These are phyloP conservation scores for Diplodus sargus DNA, from an alignment of 2,797 vertebrate genomes.

Conservation along the genomic window DNA sequence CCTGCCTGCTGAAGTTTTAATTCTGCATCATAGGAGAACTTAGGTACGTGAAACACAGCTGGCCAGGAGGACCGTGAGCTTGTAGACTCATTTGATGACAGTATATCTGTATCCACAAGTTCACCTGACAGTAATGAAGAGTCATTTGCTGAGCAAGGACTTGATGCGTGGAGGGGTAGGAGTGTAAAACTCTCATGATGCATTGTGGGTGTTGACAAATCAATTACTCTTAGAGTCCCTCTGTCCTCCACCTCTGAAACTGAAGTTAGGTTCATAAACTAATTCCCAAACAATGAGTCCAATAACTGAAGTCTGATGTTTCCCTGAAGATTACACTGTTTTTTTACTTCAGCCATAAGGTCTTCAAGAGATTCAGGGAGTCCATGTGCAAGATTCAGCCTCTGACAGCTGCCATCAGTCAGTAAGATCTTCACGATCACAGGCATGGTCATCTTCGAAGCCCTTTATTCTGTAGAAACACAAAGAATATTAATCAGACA, in stretches of 20 bases:
- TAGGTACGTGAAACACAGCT: constrained; percentile 29
- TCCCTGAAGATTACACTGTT: too few relatives aligned
- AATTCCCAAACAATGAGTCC: too few relatives aligned
- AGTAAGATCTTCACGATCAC: too few relatives aligned
- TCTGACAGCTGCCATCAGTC: too few relatives aligned
- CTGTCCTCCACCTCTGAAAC: too few relatives aligned
- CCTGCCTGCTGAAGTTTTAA: too few relatives aligned
- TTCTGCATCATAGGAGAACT: too few relatives aligned
- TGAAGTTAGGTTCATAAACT: too few relatives aligned
- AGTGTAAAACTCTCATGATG: too few relatives aligned
- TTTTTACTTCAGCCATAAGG: too few relatives aligned
- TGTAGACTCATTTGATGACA: constrained; percentile 30
- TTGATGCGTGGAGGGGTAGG: too few relatives aligned
- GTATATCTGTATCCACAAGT: constrained; percentile 37
- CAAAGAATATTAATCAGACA: neutral
- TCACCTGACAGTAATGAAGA: constrained; percentile 8
- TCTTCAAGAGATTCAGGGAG: neutral
- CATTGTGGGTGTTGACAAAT: neutral
- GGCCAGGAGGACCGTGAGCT: constrained; percentile 42
- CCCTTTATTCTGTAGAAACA: constrained; percentile 30
- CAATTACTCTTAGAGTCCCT: neutral
- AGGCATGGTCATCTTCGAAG: constrained; percentile 32
- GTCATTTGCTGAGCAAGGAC: neutral
- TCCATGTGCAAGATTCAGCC: neutral
- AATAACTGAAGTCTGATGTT: too few relatives aligned